These are phyloP conservation scores for Spisula subtruncata DNA, from an alignment of 2,888 invertebrate genomes.

Conservation along the genomic window DNA sequence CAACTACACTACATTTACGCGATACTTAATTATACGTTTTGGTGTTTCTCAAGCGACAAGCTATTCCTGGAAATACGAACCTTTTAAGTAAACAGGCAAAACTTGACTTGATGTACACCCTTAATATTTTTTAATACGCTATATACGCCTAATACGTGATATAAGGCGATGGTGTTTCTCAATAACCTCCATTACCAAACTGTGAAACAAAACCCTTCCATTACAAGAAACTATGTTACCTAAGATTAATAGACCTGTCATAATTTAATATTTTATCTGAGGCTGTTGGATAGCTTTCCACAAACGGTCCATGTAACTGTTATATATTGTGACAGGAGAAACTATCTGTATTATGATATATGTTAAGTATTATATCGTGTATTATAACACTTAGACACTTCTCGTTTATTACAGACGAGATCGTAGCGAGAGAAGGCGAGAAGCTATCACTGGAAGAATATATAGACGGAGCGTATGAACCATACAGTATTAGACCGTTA, in stretches of 20 bases:
- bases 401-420: constrained; percentile 48
- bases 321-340: neutral
- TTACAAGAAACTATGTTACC: too few relatives aligned
- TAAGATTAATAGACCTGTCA: neutral
- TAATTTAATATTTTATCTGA: neutral
- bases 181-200: too few relatives aligned
- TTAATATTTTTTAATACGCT: too few relatives aligned
- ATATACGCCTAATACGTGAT: too few relatives aligned
- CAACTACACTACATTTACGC: too few relatives aligned
- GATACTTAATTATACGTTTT: too few relatives aligned
- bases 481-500: constrained; percentile 50
- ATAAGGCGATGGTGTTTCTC: too few relatives aligned
- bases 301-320: neutral
- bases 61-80: too few relatives aligned
- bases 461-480: constrained; percentile 49
- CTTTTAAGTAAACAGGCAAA: too few relatives aligned
- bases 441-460: constrained; percentile 55
- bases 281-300: neutral
- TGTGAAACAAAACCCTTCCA: too few relatives aligned
- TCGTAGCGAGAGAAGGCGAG: constrained; percentile 48
- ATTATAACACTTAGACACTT: neutral
- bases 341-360: neutral
- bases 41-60: too few relatives aligned
- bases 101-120: too few relatives aligned
- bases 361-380: neutral